Evolutionary conservation across 2,888 invertebrate genomes (phyloP), one percentile per base, ranked within the genome.

Genomic region (Endomychus coccineus): DNA sequence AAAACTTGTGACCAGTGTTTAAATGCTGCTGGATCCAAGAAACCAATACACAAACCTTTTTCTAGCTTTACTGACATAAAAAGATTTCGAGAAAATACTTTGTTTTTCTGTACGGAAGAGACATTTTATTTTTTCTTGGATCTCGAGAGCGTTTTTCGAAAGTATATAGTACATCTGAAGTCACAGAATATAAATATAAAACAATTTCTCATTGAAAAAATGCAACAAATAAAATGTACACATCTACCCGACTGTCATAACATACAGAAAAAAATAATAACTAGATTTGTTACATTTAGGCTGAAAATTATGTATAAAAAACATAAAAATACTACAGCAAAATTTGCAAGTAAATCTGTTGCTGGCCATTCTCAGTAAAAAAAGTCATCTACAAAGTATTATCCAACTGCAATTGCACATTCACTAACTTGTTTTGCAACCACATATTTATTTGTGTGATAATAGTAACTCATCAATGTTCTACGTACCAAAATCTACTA

Each of bases 1-100:
- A 42, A 42, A 24, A 39, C 34, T 13, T 44, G 41, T 19, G 2
- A 7, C 7, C 28, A 2, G n/a, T 43, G 40, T 36, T n/a, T 40
- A 12, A 33, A 4, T 13, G 10, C 24, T 2, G 29, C 24, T 14
- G 40, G 40, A 14, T 33, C 29, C 3, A 34, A 16, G 16, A 21
- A 2, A 7, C 43, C 40, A 2, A 33, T 43, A 4, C 32, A 34
- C 23, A 35, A 29, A 34, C 39, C 9, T 2, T 41, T 35, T 23
- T 32, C 34, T 14, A 41, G 28, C 16, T 31, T 36, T 10, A 24
- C 36, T 21, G 7, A 16, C 2, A 25, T 38, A 21, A 34, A 29
- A 11, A 7, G 37, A 5, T 38, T 34, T 11, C 27, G 14, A 16
- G 15, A 39, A 27, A 11, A 34, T 1, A 25, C 37, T 27, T 17